These are phyloP conservation scores for Callyntrura guangdongensis DNA, from an alignment of 2,888 invertebrate genomes.

Conservation along the genomic window DNA sequence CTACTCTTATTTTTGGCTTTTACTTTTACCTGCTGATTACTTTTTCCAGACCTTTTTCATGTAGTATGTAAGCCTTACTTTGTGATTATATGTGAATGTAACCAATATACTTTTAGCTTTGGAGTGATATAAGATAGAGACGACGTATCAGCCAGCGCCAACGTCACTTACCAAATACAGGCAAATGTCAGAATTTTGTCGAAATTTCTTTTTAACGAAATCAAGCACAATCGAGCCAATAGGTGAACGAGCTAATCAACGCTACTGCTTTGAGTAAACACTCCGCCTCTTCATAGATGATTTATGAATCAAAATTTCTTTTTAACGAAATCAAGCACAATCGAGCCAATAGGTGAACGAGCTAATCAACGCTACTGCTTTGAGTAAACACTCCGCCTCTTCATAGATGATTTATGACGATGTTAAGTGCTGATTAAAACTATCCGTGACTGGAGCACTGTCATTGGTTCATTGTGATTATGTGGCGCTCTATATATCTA, in stretches of 20 bases:
- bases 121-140: slow-evolving; percentile 3
- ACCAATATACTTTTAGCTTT: slow-evolving; percentile 29
- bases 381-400: slow-evolving; percentile 40
- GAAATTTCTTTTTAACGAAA: slow-evolving; percentile 49
- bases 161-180: background rate
- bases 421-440: slow-evolving; percentile 56
- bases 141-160: slow-evolving; percentile 7
- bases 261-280: slow-evolving; percentile 42
- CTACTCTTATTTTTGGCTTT: slow-evolving; percentile 43
- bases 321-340: slow-evolving; percentile 46
- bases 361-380: slow-evolving; percentile 56
- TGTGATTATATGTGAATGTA: slow-evolving; percentile 18
- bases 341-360: slow-evolving; percentile 30
- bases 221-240: too few species aligned
- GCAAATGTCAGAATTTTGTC: slow-evolving; percentile 6
- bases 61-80: slow-evolving; percentile 72
- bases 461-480: background rate
- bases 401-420: slow-evolving; percentile 68
- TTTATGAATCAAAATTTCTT: slow-evolving; percentile 41
- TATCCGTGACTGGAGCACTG: slow-evolving; percentile 21
- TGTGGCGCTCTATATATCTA: background rate
- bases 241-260: slow-evolving; percentile 47
- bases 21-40: slow-evolving; percentile 73
- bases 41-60: slow-evolving; percentile 80
- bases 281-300: slow-evolving; percentile 63